Conservation (phyloP, 2,113 vertebrate species). For the Chloebia gouldiae region DNA sequence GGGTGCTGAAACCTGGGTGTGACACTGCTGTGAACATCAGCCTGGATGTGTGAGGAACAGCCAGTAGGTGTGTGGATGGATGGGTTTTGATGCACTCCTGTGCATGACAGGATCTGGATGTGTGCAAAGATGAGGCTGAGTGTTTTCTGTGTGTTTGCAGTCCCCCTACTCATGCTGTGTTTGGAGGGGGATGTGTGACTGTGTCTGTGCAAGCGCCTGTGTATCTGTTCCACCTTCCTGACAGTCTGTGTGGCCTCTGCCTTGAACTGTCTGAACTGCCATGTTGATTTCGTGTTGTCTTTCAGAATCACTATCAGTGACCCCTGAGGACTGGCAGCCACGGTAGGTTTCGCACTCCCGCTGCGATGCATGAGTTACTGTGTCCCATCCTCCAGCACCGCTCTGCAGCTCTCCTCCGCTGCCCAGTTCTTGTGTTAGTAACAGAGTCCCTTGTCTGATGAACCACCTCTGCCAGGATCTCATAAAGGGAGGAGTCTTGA, state of each 20-base stretch:
- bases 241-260: conserved; percentile 65
- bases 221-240: conserved; percentile 25
- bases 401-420: conserved; percentile 58
- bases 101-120: not conserved
- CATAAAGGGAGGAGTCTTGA: conserved; percentile 61
- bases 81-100: not conserved
- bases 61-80: not conserved
- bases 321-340: conserved; percentile 92
- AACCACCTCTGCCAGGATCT: conserved; percentile 67
- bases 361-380: conserved; percentile 72
- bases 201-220: not conserved
- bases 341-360: conserved; percentile 85
- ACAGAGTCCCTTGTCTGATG: conserved; percentile 50
- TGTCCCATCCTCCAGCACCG: conserved; percentile 46
- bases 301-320: conserved; percentile 99
- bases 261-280: conserved; percentile 77
- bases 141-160: not conserved
- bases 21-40: not conserved
- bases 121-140: not conserved
- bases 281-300: conserved; percentile 91
- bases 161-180: not conserved
- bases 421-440: conserved; percentile 11
- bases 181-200: not conserved
- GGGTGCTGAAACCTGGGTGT: not conserved
- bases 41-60: not conserved